These are phyloP conservation scores for Ectemnius continuus DNA, from an alignment of 2,888 invertebrate genomes.

Conservation along the genomic window DNA sequence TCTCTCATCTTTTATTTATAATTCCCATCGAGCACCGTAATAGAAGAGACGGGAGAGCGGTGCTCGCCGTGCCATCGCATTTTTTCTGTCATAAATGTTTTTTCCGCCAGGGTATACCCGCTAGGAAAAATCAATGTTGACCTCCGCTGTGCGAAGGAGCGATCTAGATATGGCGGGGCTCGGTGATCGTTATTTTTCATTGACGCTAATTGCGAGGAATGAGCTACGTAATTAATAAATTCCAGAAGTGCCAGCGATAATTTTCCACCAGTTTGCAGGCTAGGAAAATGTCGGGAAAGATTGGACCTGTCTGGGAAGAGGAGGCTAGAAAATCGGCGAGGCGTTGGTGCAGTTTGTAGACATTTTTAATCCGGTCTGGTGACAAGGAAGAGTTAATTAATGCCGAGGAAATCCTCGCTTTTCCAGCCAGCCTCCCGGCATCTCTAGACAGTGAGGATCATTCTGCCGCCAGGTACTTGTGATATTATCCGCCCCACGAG, in stretches of 20 bases:
- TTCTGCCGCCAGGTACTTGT: too few species aligned
- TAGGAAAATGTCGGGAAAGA: not conserved
- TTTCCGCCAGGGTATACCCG: not conserved
- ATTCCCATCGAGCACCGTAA: not conserved
- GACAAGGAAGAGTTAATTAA: constrained; percentile 44
- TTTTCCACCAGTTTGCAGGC: not conserved
- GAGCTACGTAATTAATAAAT: not conserved
- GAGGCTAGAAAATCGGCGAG: not conserved
- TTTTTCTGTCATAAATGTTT: not conserved
- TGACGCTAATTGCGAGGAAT: not conserved
- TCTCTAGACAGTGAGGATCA: constrained; percentile 14
- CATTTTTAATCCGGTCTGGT: constrained; percentile 36
- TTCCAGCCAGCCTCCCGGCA: not conserved
- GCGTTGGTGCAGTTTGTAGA: constrained; percentile 16
- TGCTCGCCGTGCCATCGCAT: not conserved
- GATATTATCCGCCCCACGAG: too few species aligned
- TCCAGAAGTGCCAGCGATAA: not conserved
- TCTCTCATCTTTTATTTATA: constrained; percentile 5
- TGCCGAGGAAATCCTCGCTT: constrained; percentile 25
- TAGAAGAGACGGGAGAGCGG: not conserved
- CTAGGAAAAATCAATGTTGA: not conserved
- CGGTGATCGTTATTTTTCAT: not conserved
- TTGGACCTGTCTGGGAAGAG: not conserved
- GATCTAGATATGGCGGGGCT: not conserved
- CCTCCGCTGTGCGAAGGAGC: not conserved